A percentile compares a stretch with the other conserved stretches of the same genome.
Evolutionary conservation across 2,797 vertebrate genomes (phyloP).

Genomic region (Gila robusta): DNA sequence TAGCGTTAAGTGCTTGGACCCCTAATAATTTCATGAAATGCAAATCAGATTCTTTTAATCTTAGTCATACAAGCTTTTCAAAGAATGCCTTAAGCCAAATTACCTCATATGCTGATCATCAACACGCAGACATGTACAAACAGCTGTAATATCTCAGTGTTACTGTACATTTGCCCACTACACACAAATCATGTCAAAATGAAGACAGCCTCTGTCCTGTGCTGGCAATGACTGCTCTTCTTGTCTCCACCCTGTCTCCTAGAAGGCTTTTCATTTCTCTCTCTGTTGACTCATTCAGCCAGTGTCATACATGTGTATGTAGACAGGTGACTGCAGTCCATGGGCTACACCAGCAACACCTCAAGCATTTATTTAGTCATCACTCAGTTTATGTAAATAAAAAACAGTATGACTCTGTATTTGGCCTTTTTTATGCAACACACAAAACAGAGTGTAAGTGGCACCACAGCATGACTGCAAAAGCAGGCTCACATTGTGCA

Average conservation of each 20-base stretch:
- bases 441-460: too few species aligned
- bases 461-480: not conserved
- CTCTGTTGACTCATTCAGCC: slow-evolving; percentile 39
- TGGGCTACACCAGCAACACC: not conserved
- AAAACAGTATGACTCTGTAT: not conserved
- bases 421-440: not conserved
- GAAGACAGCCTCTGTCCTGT: slow-evolving; percentile 30
- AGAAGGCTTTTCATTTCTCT: slow-evolving; percentile 39
- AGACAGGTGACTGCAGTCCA: slow-evolving; percentile 27
- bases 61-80: slow-evolving; percentile 4
- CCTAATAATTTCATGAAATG: not conserved
- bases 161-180: not conserved
- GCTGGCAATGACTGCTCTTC: slow-evolving; percentile 19
- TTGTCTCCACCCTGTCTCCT: slow-evolving; percentile 45
- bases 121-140: not conserved
- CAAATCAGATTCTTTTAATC: not conserved
- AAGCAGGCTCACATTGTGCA: not conserved
- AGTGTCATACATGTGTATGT: slow-evolving; percentile 20
- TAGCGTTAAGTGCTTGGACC: not conserved
- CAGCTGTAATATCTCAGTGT: slow-evolving; percentile 2
- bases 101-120: not conserved
- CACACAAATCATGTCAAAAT: not conserved
- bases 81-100: not conserved
- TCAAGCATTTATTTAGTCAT: slow-evolving; percentile 19
- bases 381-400: not conserved